Conservation (phyloP, 2,797 vertebrate species). For the Notoglanidium macrostoma region DNA sequence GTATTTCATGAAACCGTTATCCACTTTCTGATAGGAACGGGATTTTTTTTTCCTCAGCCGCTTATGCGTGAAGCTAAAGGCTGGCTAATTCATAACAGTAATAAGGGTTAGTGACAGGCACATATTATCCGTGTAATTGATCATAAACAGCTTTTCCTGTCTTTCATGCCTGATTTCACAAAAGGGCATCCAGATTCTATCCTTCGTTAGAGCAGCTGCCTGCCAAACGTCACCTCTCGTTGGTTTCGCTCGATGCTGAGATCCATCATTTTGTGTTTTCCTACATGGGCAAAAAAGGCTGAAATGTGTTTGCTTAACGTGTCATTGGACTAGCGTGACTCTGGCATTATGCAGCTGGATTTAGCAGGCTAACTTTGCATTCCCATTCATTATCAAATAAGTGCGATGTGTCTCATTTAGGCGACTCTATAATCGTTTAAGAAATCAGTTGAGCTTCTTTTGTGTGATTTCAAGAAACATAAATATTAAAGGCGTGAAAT, state of each 20-base stretch:
- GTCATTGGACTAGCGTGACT: slow-evolving; percentile 14
- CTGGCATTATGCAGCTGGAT: not conserved
- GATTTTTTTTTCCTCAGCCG: slow-evolving; percentile 1
- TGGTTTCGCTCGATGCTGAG: not conserved
- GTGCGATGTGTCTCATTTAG: not conserved
- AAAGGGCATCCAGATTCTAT: slow-evolving; percentile 57
- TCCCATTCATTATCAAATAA: not conserved
- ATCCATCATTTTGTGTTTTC: slow-evolving; percentile 26
- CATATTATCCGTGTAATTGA: slow-evolving; percentile 75
- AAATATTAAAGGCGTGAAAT: not conserved
- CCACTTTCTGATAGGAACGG: not conserved
- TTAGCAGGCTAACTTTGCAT: not conserved
- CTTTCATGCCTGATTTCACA: slow-evolving; percentile 66
- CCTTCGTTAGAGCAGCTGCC: slow-evolving; percentile 9
- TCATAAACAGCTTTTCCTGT: slow-evolving; percentile 73
- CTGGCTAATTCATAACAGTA: slow-evolving; percentile 46
- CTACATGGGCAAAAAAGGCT: not conserved
- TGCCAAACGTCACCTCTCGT: slow-evolving; percentile 21
- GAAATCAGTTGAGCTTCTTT: not conserved
- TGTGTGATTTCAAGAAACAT: not conserved
- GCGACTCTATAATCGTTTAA: not conserved
- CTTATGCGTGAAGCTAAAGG: slow-evolving; percentile 11
- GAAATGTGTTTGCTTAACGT: slow-evolving; percentile 30
- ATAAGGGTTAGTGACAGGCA: slow-evolving; percentile 70
- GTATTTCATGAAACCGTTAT: slow-evolving; percentile 10